Conservation (phyloP, 2,888 invertebrate species). For the Archips xylosteana region DNA sequence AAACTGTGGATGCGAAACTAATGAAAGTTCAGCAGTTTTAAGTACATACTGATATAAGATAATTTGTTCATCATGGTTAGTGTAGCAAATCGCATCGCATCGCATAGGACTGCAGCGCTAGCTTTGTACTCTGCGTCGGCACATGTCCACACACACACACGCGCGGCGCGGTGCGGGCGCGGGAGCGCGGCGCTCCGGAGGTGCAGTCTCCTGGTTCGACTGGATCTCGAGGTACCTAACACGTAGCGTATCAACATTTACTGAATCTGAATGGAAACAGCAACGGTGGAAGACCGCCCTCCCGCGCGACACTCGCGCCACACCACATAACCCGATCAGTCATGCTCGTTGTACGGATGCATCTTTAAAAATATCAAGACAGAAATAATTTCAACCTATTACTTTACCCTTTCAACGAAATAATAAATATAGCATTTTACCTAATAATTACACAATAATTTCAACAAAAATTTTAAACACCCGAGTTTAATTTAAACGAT, state of each 20-base stretch:
- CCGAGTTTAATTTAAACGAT: slow-evolving; percentile 76
- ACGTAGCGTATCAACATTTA: slow-evolving; percentile 47
- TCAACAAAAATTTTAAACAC: slow-evolving; percentile 84
- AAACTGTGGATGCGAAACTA: slow-evolving; percentile 64
- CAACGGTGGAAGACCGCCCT: slow-evolving; percentile 50
- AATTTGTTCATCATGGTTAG: slow-evolving; percentile 57
- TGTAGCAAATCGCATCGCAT: slow-evolving; percentile 29
- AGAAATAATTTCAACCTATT: slow-evolving; percentile 84
- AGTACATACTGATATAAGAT: slow-evolving; percentile 66
- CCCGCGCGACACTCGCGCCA: slow-evolving; percentile 56
- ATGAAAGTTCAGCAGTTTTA: slow-evolving; percentile 72
- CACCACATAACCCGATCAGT: slow-evolving; percentile 68
- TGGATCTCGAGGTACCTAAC: slow-evolving; percentile 49
- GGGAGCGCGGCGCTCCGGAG: slow-evolving; percentile 44
- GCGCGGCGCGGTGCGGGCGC: slow-evolving; percentile 50
- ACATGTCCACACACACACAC: slow-evolving; percentile 72
- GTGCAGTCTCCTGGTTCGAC: background rate
- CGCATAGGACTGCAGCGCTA: slow-evolving; percentile 44
- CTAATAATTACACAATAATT: slow-evolving; percentile 84
- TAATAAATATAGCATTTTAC: slow-evolving; percentile 83
- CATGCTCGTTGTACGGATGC: slow-evolving; percentile 72
- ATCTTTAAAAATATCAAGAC: slow-evolving; percentile 82
- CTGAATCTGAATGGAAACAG: slow-evolving; percentile 37
- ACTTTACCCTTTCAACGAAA: slow-evolving; percentile 77
- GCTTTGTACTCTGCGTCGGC: slow-evolving; percentile 58